phyloP scores from a whole-genome alignment of 2,797 vertebrate species.

The Toxotes lorentzi region DNA sequence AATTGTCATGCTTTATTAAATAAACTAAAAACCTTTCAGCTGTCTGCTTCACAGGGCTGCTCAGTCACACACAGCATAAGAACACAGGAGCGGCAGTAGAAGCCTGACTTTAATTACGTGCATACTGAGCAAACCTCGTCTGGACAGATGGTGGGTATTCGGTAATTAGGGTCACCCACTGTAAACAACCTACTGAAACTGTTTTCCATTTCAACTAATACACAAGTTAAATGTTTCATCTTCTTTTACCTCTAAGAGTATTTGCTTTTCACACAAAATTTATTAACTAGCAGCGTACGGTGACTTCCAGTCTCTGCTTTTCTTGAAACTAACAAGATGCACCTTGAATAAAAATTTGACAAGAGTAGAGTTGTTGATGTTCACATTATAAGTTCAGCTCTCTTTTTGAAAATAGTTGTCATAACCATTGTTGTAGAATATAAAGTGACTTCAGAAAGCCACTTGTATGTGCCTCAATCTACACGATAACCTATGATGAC shows the following conservation, averaged over 20 bases:
- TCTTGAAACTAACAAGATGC: neutral
- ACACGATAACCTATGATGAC: neutral
- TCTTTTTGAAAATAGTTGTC: neutral
- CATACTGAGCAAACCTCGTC: neutral
- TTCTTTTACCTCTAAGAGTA: neutral
- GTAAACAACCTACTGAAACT: neutral
- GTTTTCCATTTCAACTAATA: neutral
- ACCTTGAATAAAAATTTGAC: neutral
- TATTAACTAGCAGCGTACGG: too few species aligned
- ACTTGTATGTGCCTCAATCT: neutral
- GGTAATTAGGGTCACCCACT: neutral
- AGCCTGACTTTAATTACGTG: neutral
- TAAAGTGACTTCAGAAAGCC: neutral
- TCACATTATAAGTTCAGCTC: neutral
- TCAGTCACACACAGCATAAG: slow-evolving; percentile 21
- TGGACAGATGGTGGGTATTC: neutral
- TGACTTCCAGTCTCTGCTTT: neutral
- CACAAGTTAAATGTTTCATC: neutral
- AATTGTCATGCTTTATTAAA: slow-evolving; percentile 43
- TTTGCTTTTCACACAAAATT: neutral
- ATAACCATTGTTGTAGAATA: neutral
- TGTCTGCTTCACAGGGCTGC: slow-evolving; percentile 22
- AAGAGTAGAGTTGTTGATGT: neutral
- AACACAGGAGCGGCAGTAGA: neutral
- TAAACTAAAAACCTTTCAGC: slow-evolving; percentile 35